These are phyloP conservation scores for Pocillopora grandis DNA, from an alignment of 92 coral and sea anemone species.

Conservation along the genomic window DNA sequence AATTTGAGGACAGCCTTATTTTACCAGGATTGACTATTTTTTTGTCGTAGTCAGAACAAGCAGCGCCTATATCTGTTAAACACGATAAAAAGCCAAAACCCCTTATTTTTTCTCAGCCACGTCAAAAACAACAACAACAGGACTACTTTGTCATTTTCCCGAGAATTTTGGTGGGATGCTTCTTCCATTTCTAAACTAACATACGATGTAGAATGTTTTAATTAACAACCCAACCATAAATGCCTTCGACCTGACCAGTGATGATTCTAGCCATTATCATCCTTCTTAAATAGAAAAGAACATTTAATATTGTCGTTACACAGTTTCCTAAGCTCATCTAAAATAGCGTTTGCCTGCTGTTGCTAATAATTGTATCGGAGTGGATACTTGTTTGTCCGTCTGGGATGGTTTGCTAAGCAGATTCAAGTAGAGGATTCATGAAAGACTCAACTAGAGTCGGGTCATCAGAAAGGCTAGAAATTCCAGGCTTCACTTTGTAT, in stretches of 20 bases:
- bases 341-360: constrained; percentile 48
- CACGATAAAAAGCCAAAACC: constrained; percentile 44
- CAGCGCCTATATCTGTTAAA: constrained; percentile 45
- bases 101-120: constrained; percentile 28
- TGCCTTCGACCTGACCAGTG: constrained; percentile 47
- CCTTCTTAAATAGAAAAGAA: constrained; percentile 46
- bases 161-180: constrained; percentile 56
- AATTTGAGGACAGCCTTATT: not conserved
- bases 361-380: constrained; percentile 51
- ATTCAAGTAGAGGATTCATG: constrained; percentile 52
- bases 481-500: constrained; percentile 39
- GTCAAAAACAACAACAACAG: not conserved
- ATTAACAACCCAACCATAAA: constrained; percentile 51
- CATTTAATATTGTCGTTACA: constrained; percentile 26
- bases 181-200: constrained; percentile 58
- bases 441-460: constrained; percentile 33
- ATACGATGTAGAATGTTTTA: not conserved
- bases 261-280: constrained; percentile 38
- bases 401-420: constrained; percentile 55
- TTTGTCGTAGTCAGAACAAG: constrained; percentile 22
- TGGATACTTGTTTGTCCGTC: constrained; percentile 38
- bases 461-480: constrained; percentile 35
- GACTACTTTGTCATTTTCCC: not conserved
- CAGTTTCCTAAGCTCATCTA: constrained; percentile 42
- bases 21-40: constrained; percentile 8